Base-by-base conservation (phyloP, 2,888 invertebrate species). In the Lomographa bimaculata region DNA sequence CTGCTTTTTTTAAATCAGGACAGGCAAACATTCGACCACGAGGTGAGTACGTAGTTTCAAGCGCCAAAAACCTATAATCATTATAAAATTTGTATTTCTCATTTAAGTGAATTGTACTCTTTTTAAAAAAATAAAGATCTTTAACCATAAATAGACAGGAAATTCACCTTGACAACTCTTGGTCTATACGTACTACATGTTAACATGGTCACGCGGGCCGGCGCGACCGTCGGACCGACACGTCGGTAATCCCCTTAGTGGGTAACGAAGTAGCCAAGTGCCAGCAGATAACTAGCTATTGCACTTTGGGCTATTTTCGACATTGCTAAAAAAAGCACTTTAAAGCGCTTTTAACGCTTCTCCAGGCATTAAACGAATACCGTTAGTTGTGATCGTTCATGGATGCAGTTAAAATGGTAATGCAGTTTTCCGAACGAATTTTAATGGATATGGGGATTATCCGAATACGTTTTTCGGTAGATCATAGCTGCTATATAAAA, bases 201-300 rank as follows among this genome's bases (percentile, higher is more conserved):
- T 56, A 53, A 56, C 53, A 59, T 53, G 59, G 45, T 44, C 54
- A 54, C 56, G 54, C 24, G 50, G 54, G 46, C 53, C 1, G 14
- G 11, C 48, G 46, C 40, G 50, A 45, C 47, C 54, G 49, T 35
- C 28, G 39, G 36, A 32, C 44, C 49, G 51, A 54, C 59, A 57
- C 57, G 42, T 38, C 60, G 60, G 54, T 83, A 80, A 82, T 81
- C 82, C 79, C 62, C 65, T 82, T 81, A 80, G 70, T 70, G 73
- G 62, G 60, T 76, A 78, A 80, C 76, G 79, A 80, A 79, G 79
- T 71, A 66, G 60, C 68, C 69, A 70, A 66, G 67, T 66, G 67
- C 57, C 46, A 51, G 60, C 64, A 63, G 66, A 71, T 76, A 70
- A 77, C 70, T 65, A 70, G 66, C 64, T 63, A 69, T 69, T 73